Base-by-base conservation (phyloP, 2,113 vertebrate genomes). In the Laticauda laticaudata region DNA sequence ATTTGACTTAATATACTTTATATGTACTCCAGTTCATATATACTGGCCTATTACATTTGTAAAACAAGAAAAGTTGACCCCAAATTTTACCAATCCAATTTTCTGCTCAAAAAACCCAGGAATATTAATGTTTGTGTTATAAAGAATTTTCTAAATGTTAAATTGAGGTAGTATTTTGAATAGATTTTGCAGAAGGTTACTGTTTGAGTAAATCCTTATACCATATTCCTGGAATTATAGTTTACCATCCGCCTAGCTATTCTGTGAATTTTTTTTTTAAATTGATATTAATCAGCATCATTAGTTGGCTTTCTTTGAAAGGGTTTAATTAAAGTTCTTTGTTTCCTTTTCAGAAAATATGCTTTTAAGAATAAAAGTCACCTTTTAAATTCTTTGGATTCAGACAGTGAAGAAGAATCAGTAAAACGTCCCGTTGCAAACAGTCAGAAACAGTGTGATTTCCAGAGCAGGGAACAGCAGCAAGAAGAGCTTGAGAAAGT, bases 331-430 rank as follows among this genome's bases (percentile, higher is more conserved):
- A 91, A 48, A 45, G 29, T 55, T 14, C 0, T 88, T 1, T 89
- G 69, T 95, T 93, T 96, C 12, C 91, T 94, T 97, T 94, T 39
- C 96, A 99, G 98, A 96, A 98, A 98, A 95, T 98, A 97, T 56
- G 93, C 97, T 54, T 97, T 98, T 61, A 99, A 99, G 96, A 97
- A 96, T 1, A 98, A 98, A 94, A 97, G 96, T 92, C 97, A 98
- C 1, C 94, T 97, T 91, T 95, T 97, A 21, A 93, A 97, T 86
- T 97, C 81, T 8, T 51, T 98, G 92, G 99, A 99, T 96, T 99
- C 99, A 18, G 99, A 99, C 96, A 98, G 98, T 1, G 99, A 99
- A 24, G 99, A 99, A 61, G 99, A 99, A 93, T 96, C 95, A 0
- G 94, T 95, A 94, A 98, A 98, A 96, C 99, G 98, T 64, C 97